These are phyloP conservation scores for Araneus ventricosus DNA, from an alignment of 1,140 invertebrate species.

Conservation along the genomic window DNA sequence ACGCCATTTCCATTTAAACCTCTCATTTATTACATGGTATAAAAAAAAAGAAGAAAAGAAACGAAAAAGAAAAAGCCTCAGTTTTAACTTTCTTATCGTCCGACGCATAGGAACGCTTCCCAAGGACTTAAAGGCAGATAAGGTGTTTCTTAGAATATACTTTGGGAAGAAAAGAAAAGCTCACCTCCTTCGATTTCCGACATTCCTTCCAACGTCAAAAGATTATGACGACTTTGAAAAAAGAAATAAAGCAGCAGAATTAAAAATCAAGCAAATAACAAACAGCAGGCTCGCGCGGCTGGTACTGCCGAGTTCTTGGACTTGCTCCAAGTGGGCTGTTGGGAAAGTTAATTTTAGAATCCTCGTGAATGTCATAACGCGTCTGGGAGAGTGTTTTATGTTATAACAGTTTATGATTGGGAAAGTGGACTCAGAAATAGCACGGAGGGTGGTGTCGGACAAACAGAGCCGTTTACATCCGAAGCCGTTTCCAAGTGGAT, in stretches of 20 bases:
- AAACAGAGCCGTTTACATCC: background rate
- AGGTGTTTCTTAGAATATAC: constrained; percentile 16
- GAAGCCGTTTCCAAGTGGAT: background rate
- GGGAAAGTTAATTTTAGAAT: constrained; percentile 52
- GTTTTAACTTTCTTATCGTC: background rate
- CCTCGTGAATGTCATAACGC: constrained; percentile 52
- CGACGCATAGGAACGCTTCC: background rate
- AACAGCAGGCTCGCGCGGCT: background rate
- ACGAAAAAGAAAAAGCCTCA: background rate
- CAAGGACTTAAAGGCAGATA: constrained; percentile 31
- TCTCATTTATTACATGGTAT: background rate
- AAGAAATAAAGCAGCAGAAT: background rate
- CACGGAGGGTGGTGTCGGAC: background rate
- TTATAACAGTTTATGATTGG: constrained; percentile 71
- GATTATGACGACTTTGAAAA: constrained; percentile 38
- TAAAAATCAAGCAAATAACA: background rate
- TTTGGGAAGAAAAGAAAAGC: background rate
- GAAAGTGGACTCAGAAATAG: constrained; percentile 26
- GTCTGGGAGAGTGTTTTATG: constrained; percentile 46
- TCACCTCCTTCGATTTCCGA: constrained; percentile 4
- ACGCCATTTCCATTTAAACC: constrained; percentile 15
- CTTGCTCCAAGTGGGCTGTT: constrained; percentile 1
- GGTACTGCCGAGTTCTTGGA: constrained; percentile 17
- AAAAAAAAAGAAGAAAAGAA: background rate
- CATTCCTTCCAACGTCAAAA: constrained; percentile 48